Percentiles rank a stretch among this genome's conserved stretches.
phyloP scores from a whole-genome alignment of 2,888 invertebrate genomes.

The Xanthia icteritia region DNA sequence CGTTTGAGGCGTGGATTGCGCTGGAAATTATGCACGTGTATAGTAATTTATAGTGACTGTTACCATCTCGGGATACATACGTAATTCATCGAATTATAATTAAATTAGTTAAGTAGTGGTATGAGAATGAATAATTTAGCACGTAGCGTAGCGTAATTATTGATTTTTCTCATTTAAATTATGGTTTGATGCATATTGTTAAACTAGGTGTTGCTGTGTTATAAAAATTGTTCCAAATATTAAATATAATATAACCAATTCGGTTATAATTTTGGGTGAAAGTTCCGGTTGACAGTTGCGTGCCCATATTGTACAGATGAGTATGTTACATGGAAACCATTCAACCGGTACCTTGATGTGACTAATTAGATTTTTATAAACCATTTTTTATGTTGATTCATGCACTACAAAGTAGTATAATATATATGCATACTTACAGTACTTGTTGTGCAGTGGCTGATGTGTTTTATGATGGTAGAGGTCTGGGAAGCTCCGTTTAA shows the following conservation, averaged over 20 bases:
- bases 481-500: slow-evolving; percentile 97
- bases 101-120: slow-evolving; percentile 13
- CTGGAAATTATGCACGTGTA: slow-evolving; percentile 81
- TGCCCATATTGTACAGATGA: slow-evolving; percentile 60
- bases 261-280: slow-evolving; percentile 22
- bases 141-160: not conserved
- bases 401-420: slow-evolving; percentile 79
- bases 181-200: slow-evolving; percentile 23
- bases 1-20: slow-evolving; percentile 91
- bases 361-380: slow-evolving; percentile 44
- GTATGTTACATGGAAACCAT: slow-evolving; percentile 60
- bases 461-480: slow-evolving; percentile 94
- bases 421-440: slow-evolving; percentile 89
- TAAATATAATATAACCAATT: slow-evolving; percentile 6
- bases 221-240: slow-evolving; percentile 3
- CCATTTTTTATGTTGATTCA: slow-evolving; percentile 69
- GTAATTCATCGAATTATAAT: slow-evolving; percentile 15
- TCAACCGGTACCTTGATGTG: slow-evolving; percentile 47
- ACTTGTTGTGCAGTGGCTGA: slow-evolving; percentile 94
- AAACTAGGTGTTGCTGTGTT: slow-evolving; percentile 11
- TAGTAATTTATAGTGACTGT: slow-evolving; percentile 37
- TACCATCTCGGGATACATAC: slow-evolving; percentile 13
- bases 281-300: slow-evolving; percentile 39
- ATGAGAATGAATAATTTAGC: slow-evolving; percentile 31
- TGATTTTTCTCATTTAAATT: not conserved